These are phyloP conservation scores for Columbina picui DNA, from an alignment of 2,113 vertebrate species.

Conservation along the genomic window DNA sequence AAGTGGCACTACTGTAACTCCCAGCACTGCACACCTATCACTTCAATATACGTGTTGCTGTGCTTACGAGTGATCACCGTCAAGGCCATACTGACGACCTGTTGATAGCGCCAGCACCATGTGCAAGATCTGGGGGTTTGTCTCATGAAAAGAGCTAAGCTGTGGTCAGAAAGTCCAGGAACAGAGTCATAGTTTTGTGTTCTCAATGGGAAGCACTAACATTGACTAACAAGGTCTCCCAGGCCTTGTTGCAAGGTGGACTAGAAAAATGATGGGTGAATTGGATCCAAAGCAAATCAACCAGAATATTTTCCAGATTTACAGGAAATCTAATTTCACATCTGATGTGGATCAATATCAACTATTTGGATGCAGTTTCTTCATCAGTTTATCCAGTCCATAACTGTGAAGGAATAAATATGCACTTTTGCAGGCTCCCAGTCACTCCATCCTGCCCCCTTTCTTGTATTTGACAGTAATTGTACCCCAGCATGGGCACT, in stretches of 20 bases:
- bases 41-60: not conserved
- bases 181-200: not conserved
- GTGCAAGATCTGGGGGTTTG: not conserved
- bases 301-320: not conserved
- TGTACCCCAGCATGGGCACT: not conserved
- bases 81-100: not conserved
- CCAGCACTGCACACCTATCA: not conserved
- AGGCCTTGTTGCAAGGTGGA: not conserved
- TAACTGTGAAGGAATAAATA: not conserved
- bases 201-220: not conserved
- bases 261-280: not conserved
- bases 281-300: not conserved
- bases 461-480: not conserved
- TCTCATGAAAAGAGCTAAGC: not conserved
- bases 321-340: not conserved
- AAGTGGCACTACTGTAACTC: not conserved
- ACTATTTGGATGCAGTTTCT: not conserved
- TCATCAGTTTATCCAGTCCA: not conserved
- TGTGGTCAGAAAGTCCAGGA: not conserved
- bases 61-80: not conserved
- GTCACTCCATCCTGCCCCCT: not conserved
- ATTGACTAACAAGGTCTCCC: not conserved
- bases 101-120: not conserved
- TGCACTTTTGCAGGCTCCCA: not conserved
- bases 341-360: not conserved